Percentiles rank a stretch among this genome's conserved stretches.
Evolutionary conservation across 2,113 vertebrate species (phyloP).

Genomic region (Cepphus grylle): DNA sequence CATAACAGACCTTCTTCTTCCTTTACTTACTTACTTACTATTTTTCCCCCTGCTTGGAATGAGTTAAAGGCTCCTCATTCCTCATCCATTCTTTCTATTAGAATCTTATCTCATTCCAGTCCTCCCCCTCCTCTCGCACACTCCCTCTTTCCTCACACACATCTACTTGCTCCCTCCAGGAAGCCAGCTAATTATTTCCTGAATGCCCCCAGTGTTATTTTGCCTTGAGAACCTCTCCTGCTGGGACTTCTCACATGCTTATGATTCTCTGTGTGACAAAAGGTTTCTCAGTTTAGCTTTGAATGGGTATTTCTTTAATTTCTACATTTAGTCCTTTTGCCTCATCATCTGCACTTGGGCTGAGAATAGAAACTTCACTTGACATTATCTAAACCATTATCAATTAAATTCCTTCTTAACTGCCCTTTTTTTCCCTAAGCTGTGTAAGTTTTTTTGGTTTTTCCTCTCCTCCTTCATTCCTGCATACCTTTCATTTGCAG

Average conservation of each 20-base stretch:
- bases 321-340: conserved; percentile 36
- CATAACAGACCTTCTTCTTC: background rate
- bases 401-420: conserved; percentile 62
- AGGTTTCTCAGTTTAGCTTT: conserved; percentile 58
- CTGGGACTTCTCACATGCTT: conserved; percentile 50
- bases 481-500: background rate
- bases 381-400: conserved; percentile 52
- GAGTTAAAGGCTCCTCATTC: background rate
- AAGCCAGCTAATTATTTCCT: conserved; percentile 69
- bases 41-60: background rate
- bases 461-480: background rate
- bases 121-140: background rate
- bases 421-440: background rate
- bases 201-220: conserved; percentile 49
- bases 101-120: conserved; percentile 7
- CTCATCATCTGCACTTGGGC: conserved; percentile 36
- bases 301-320: conserved; percentile 66
- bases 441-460: background rate
- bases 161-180: conserved; percentile 36
- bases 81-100: background rate
- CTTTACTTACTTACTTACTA: background rate
- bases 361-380: conserved; percentile 62
- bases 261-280: conserved; percentile 56
- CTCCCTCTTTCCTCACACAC: conserved; percentile 22
- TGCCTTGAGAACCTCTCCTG: conserved; percentile 56